Evolutionary conservation across 2,888 invertebrate genomes (phyloP), one percentile per base, ranked within the genome.

Genomic region (Lithophane semibrunnea): DNA sequence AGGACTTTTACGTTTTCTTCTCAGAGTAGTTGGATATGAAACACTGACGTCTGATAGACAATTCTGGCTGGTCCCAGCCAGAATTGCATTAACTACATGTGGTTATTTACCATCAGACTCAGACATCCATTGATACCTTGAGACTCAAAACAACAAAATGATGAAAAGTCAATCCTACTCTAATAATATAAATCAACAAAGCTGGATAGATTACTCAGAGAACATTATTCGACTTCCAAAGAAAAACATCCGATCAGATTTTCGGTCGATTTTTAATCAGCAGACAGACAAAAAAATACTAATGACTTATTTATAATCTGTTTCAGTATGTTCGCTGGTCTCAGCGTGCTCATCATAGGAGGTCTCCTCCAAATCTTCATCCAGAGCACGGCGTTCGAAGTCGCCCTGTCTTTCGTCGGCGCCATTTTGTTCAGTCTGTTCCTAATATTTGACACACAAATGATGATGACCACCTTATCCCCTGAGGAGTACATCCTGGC

Each of bases 401-500:
- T 98, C 24, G 94, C 97, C 0, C 95, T 99, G 18, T 97, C 98
- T 0, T 96, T 98, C 85, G 97, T 97, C 9, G 99, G 99, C 9
- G 98, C 98, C 0, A 93, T 98, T 10, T 91, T 99, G 66, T 99
- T 99, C 95, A 98, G 98, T 58, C 95, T 98, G 64, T 99, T 98
- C 95, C 98, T 99, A 65, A 97, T 99, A 86, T 98, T 98, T 91
- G 99, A 99, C 94, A 98, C 98, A 0, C 98, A 98, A 92, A 97
- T 98, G 95, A 97, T 99, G 95, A 98, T 98, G 98, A 97, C 97
- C 85, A 97, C 97, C 7, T 95, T 98, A 72, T 98, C 98, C 0
- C 98, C 99, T 0, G 99, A 99, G 92, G 99, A 99, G 91, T 99
- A 99, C 94, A 98, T 99, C 88, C 94, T 98, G 70, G 98, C 98